Base-by-base conservation (phyloP, 1,140 invertebrate species). In the Stenopsyche tienmushanensis region DNA sequence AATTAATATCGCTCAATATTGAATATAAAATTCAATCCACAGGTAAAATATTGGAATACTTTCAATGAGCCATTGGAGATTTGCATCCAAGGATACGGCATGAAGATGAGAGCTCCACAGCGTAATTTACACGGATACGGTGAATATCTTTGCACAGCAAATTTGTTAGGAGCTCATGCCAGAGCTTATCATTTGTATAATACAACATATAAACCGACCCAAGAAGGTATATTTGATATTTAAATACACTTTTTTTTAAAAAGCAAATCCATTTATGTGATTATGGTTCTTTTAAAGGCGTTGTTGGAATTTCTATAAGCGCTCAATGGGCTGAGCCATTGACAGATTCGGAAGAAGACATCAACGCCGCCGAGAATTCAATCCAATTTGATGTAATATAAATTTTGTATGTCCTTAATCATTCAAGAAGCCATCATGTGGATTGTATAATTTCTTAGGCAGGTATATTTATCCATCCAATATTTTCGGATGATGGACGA, bases 151-250 rank as follows among this genome's bases (percentile, higher is more conserved):
- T 85, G 84, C 57, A 74, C 74, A 1, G 82, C 85, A 55, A 80
- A 82, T 66, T 64, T 82, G 0, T 25, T 86, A 7, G 74, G 82
- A 45, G 82, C 82, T 1, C 84, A 87, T 68, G 85, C 84, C 1
- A 76, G 66, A 26, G 83, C 77, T 0, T 85, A 84, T 72, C 71
- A 75, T 18, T 53, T 74, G 26, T 84, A 84, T 63, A 77, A 83
- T 57, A 74, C 80, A 10, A 77, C 77, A 1, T 84, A 79, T 72
- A 74, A 76, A 53, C 66, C 76, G 1, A 67, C 20, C 3, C 78
- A 82, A 72, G 74, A 77, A 45, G 80, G 80, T 18, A 18, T 50
- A 50, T 3, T 13, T 20, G 23, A 9, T 18, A 45, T 45, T 45
- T 9, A 25, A 25, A 29, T 23, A 25, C 26, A 23, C 23, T 50